Base-by-base conservation (phyloP, 2,113 vertebrate species). In the Pterocles orientalis region DNA sequence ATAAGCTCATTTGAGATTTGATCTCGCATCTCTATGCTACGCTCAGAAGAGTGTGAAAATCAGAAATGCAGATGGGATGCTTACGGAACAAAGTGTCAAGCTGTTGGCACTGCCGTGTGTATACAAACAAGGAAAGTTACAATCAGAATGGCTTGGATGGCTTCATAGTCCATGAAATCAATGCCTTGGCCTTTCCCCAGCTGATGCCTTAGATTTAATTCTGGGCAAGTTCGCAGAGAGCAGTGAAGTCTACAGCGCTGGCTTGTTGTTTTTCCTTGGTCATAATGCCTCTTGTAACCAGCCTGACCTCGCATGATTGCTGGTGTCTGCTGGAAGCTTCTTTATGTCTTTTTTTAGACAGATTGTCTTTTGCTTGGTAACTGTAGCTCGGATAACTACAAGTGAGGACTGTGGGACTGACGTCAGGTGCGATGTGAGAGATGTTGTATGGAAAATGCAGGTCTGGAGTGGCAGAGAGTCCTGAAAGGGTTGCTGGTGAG, bases 141-240 rank as follows among this genome's bases (percentile, higher is more conserved):
- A 83, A 48, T 29, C 72, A 82, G 94, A 91, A 70, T 71, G 86
- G 64, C 72, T 93, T 75, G 79, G 64, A 78, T 86, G 82, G 92
- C 90, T 89, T 93, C 36, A 14, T 31, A 39, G 29, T 8, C 79
- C 68, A 36, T 5, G 0, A 8, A 72, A 79, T 68, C 81, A n/a
- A 5, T 64, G 80, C 73, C 72, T 73, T 92, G 92, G 61, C 86
- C 69, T 94, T 90, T 75, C 33, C 79, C 31, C 26, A n/a, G 86
- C 3, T 33, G 58, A 43, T 92, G 41, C 48, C 26, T 92, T 45
- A 58, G 90, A 62, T 80, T 69, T 70, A 18, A 7, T 88, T 57
- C 53, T 53, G 45, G 88, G 33, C 33, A 10, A 61, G 86, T 64
- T 88, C 51, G 54, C 31, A 45, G 85, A 54, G 24, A 81, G 72